Base-by-base conservation (phyloP, 2,888 invertebrate genomes). In the Perdita meconis region DNA sequence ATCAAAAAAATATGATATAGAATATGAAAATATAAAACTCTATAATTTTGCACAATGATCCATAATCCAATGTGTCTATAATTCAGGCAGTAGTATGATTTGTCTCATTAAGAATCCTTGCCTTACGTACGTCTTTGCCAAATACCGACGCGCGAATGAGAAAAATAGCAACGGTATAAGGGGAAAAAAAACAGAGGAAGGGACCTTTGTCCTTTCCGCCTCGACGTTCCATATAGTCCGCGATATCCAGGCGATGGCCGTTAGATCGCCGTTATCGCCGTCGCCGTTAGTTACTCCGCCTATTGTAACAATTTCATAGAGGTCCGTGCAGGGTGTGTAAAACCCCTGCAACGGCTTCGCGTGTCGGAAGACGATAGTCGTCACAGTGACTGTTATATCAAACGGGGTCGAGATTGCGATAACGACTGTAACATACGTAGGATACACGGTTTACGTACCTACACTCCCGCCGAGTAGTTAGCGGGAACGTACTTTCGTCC, bases 351-450 rank as follows among this genome's bases (percentile, higher is more conserved):
- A 81, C 81, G 81, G 85, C 87, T 86, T 90, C 82, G 90, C 90
- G 89, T 90, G 90, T 87, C 86, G 86, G 86, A 88, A 88, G 87
- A 89, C 90, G 88, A 89, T 90, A 90, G 89, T 90, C 89, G 89
- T 89, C 89, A 89, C 89, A 87, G 89, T 90, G 90, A 91, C 90
- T 90, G 90, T 90, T 90, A 90, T 90, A 91, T 91, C 89, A 88
- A 90, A 88, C 87, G 88, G 84, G 87, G 87, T 82, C 83, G 85
- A 86, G 89, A 91, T 91, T 85, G 84, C 86, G 90, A 90, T 90
- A 91, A 87, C 85, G 86, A 86, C 83, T 84, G 84, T 84, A 89
- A 88, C 88, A 89, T 85, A 88, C 87, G 86, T 88, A 86, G 86
- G 87, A 86, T 87, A 85, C 84, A 84, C 81, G 82, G 80, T 85